Evolutionary conservation across 2,888 invertebrate species (phyloP), one percentile per base, ranked within the genome.

Genomic region (Orthonevra nobilis): DNA sequence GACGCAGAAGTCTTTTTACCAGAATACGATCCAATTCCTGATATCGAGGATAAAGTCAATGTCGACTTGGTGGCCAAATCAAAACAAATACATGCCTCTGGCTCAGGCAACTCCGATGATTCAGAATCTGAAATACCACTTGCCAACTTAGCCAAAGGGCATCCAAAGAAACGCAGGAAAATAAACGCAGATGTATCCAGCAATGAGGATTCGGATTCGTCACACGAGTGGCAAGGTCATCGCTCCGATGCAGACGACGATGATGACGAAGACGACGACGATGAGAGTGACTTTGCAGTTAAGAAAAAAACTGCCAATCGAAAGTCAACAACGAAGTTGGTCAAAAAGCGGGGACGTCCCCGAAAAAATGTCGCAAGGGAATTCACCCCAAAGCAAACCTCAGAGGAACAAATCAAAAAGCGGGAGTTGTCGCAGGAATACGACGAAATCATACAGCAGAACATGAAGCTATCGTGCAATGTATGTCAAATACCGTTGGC

Each of bases 401-500:
- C 66, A 1, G 40, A 42, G 6, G 79, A 79, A 7, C 79, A 79
- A 34, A 12, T 68, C 0, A 79, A 79, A 7, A 79, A 79, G 9
- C 48, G 54, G 10, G 40, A 73, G 14, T 63, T 81, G 2, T 84
- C 85, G 0, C 61, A 83, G 20, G 85, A 86, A 50, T 85, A 85
- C 23, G 86, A 87, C 61, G 84, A 84, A 2, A 86, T 84, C 30
- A 83, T 87, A 2, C 69, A 81, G 2, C 83, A 85, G 28, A 82
- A 87, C 56, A 86, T 84, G 64, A 88, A 87, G 48, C 81, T 88
- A 1, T 82, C 83, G 12, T 88, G 88, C 38, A 84, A 83, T n/a
- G 32, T 86, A 4, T 88, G 88, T 64, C 81, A 81, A 17, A 2
- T 56, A 1, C 81, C 84, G 2, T 73, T 85, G 60, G 82, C 81